Evolutionary conservation across 2,113 vertebrate genomes (phyloP), one percentile per base, ranked within the genome.

Genomic region (Pholis gunnellus): DNA sequence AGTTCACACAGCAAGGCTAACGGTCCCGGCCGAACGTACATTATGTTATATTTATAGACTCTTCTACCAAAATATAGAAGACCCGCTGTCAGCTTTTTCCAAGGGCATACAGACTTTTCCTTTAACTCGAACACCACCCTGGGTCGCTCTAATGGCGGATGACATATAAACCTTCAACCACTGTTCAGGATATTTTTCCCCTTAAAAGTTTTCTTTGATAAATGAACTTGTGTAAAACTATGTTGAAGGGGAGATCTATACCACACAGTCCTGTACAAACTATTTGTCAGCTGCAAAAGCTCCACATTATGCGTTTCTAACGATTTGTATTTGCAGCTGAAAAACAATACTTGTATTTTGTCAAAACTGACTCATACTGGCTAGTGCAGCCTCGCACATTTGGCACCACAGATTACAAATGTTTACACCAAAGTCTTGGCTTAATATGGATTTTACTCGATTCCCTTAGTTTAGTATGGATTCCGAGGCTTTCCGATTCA

Each of bases 401-500:
- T 65, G 66, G 61, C 75, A 66, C n/a, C 9, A 40, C 67, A 54
- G 29, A 83, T 84, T 67, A 75, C 72, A 76, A 74, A 78, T 78
- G 81, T 81, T 81, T 89, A 75, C 77, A 72, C 18, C 38, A 48
- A 57, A 73, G 64, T 31, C 48, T 66, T 46, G 69, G 68, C 71
- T 64, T 75, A 46, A 31, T 67, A 61, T 75, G 72, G 72, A 63
- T 54, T 68, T 75, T n/a, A 20, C 38, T 56, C 94, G 91, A 93
- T 78, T 78, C 76, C 69, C 76, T 81, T 72, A 44, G 63, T 80
- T 82, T 72, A 70, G 66, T 77, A 52, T 57, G 79, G 57, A 81
- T 77, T 84, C 73, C 81, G 77, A 82, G 81, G 18, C 78, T 34
- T 96, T 97, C 95, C 94, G 96, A 94, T 95, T 95, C 96, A 96